Evolutionary conservation across 2,113 vertebrate species (phyloP).

Genomic region (Clarias batrachus): DNA sequence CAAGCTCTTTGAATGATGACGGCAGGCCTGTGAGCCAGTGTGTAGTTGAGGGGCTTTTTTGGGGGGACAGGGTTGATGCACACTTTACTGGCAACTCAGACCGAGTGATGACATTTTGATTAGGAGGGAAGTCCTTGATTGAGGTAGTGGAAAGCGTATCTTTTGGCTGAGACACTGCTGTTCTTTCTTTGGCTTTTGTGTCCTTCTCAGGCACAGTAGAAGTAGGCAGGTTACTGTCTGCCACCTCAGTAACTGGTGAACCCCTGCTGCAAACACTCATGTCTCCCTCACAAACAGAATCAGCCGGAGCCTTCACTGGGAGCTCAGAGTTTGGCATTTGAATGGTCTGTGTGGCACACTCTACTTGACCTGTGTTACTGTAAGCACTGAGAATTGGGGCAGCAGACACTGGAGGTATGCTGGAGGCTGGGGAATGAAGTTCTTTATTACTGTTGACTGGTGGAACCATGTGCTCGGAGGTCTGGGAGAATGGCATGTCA

Average conservation of each 20-base stretch:
- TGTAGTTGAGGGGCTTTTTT: neutral
- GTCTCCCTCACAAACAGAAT: slow-evolving; percentile 54
- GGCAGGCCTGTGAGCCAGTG: neutral
- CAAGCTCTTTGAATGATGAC: neutral
- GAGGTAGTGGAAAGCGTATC: neutral
- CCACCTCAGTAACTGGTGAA: slow-evolving; percentile 1
- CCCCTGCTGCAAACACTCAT: slow-evolving; percentile 9
- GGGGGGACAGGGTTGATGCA: neutral
- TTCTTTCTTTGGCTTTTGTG: neutral
- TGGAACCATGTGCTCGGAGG: neutral
- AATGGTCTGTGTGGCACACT: neutral
- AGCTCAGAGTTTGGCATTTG: neutral
- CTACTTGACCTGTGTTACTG: neutral
- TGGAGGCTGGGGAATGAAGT: neutral
- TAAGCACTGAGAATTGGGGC: neutral
- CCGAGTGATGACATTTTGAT: neutral
- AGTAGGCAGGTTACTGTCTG: slow-evolving; percentile 40
- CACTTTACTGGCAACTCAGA: neutral
- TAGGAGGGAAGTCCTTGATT: neutral
- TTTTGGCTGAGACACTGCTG: neutral
- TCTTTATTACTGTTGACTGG: slow-evolving; percentile 1
- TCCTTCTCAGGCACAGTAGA: slow-evolving; percentile 48
- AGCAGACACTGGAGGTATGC: neutral
- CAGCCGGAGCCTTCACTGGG: slow-evolving; percentile 55
- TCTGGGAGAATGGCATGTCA: neutral